Percentiles rank a stretch among this genome's conserved stretches.
Conservation (phyloP, 1,140 invertebrate genomes). For the Fopius arisanus region DNA sequence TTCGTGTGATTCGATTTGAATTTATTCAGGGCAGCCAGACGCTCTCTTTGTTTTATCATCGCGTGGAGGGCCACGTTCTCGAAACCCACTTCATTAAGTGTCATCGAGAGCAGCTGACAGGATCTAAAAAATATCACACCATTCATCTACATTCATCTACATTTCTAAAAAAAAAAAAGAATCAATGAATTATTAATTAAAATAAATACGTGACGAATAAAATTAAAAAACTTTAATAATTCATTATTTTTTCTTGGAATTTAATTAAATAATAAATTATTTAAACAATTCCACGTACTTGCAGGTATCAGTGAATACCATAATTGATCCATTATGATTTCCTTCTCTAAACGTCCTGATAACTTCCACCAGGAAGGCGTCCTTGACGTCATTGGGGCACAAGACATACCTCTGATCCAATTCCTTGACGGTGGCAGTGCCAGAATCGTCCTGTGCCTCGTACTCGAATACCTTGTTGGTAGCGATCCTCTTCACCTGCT, state of each 20-base stretch:
- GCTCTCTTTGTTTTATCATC: conserved; percentile 83
- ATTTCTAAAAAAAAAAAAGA: neutral
- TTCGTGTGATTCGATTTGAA: conserved; percentile 87
- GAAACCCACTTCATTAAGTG: conserved; percentile 85
- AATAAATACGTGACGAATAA: no score
- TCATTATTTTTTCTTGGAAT: no score
- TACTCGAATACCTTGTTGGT: conserved; percentile 62
- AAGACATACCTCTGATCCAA: conserved; percentile 91
- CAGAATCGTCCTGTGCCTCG: conserved; percentile 70
- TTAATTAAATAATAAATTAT: no score
- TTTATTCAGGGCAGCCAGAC: conserved; percentile 78
- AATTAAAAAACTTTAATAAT: no score
- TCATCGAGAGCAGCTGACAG: conserved; percentile 86
- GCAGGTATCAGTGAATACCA: conserved; percentile 95
- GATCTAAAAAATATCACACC: conserved; percentile 67
- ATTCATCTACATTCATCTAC: no score
- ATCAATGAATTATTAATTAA: neutral
- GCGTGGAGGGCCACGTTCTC: conserved; percentile 87
- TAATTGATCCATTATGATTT: conserved; percentile 80
- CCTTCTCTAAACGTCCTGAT: conserved; percentile 79
- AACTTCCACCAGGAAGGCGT: conserved; percentile 92
- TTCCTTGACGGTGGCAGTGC: conserved; percentile 83
- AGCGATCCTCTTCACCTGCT: conserved; percentile 75
- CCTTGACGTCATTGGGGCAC: conserved; percentile 87
- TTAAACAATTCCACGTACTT: conserved; percentile 84